These are phyloP conservation scores for Penaeus chinensis DNA, from an alignment of 1,140 invertebrate species.

Conservation along the genomic window DNA sequence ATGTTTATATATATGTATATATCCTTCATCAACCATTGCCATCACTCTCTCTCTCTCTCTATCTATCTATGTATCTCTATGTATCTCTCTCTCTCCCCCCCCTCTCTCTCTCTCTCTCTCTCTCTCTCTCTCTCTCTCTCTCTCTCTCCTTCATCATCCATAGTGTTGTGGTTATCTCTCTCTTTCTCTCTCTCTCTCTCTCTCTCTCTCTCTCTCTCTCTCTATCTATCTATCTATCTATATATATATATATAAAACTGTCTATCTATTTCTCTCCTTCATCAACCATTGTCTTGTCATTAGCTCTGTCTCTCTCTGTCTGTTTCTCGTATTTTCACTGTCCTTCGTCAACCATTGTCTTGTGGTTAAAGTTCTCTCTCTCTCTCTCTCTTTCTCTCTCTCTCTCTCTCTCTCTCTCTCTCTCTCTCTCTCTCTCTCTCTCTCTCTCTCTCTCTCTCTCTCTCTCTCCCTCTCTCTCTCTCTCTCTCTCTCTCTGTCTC, in stretches of 20 bases:
- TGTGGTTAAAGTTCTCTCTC: neutral
- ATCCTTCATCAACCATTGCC: too few species aligned
- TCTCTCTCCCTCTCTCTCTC: slow-evolving; percentile 37
- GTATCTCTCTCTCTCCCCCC: too few species aligned
- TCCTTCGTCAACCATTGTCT: neutral
- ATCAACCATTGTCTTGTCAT: neutral
- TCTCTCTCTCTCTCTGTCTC: too few species aligned
- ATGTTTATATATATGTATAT: too few species aligned
- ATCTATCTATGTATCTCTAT: too few species aligned
- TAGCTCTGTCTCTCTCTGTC: neutral
- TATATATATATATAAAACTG: neutral
- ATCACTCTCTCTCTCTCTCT: too few species aligned
- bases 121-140: neutral
- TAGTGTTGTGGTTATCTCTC: too few species aligned
- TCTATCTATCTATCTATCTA: neutral
- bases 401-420: neutral
- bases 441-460: slow-evolving; percentile 30
- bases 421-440: neutral
- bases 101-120: too few species aligned
- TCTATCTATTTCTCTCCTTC: neutral
- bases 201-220: neutral
- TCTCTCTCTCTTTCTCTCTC: neutral
- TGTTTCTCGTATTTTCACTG: neutral
- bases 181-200: neutral
- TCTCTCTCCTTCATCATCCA: too few species aligned